phyloP scores from a whole-genome alignment of 1,140 invertebrate genomes.

The Hirudo medicinalis region DNA sequence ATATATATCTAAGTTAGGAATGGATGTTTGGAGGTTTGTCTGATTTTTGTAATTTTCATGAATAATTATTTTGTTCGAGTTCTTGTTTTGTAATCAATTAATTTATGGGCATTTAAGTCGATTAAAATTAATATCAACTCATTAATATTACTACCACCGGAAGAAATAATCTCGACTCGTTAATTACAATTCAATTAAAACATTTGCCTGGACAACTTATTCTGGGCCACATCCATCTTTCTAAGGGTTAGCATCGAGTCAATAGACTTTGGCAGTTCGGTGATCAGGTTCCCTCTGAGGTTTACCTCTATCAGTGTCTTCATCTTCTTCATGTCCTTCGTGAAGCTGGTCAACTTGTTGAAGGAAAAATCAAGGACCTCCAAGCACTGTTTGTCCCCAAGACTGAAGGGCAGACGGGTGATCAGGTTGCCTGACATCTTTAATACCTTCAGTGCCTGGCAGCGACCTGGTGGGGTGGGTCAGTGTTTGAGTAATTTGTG shows the following conservation, averaged over 20 bases:
- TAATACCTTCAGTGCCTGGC: slow-evolving; percentile 29
- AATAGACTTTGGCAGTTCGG: slow-evolving; percentile 26
- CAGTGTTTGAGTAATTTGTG: slow-evolving; percentile 33
- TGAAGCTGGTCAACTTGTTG: slow-evolving; percentile 32
- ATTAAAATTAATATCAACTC: no score
- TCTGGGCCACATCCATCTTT: slow-evolving; percentile 23
- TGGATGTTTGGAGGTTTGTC: no score
- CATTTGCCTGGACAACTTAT: slow-evolving; percentile 29
- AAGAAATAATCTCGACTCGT: no score
- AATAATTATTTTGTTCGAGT: no score
- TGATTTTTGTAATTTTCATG: no score
- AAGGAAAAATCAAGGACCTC: slow-evolving; percentile 31
- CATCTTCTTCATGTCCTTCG: slow-evolving; percentile 29
- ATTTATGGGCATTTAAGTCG: no score
- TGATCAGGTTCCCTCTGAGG: not conserved
- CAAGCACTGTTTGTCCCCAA: slow-evolving; percentile 28
- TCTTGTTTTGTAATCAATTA: no score
- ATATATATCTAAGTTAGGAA: no score
- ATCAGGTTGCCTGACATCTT: slow-evolving; percentile 37
- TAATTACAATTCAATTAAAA: no score
- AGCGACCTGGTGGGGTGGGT: slow-evolving; percentile 31
- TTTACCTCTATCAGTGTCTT: slow-evolving; percentile 27
- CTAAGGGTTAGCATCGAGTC: slow-evolving; percentile 31
- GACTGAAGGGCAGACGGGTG: slow-evolving; percentile 28
- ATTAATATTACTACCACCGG: no score